phyloP scores from a whole-genome alignment of 2,113 vertebrate genomes.

The Bungarus multicinctus region DNA sequence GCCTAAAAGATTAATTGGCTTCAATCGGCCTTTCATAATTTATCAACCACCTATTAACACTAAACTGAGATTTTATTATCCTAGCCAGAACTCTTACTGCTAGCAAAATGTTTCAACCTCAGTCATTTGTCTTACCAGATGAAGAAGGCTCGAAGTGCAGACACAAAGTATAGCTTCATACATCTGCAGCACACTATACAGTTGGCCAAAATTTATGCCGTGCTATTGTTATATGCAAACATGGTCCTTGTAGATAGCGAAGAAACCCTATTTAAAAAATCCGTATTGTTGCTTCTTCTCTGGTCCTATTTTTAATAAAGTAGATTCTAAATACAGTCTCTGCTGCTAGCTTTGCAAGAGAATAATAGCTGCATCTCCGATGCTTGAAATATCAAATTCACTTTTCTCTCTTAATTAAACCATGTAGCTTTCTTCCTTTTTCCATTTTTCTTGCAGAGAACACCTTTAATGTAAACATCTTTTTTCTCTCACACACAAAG shows the following conservation, averaged over 20 bases:
- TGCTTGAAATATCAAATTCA: conserved; percentile 38
- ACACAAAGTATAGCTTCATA: background rate
- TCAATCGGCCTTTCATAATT: background rate
- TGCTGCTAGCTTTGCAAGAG: conserved; percentile 22
- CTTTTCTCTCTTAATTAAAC: conserved; percentile 44
- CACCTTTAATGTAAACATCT: conserved; percentile 41
- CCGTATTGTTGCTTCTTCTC: background rate
- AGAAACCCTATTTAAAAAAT: conserved; percentile 18
- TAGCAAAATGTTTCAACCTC: background rate
- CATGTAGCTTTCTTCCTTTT: conserved; percentile 26
- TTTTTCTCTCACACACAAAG: conserved; percentile 1
- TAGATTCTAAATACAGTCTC: conserved; percentile 41
- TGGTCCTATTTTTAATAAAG: conserved; percentile 28
- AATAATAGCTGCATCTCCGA: conserved; percentile 45
- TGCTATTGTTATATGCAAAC: background rate
- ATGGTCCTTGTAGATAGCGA: background rate
- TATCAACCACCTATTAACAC: background rate
- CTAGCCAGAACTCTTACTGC: background rate
- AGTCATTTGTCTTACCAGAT: background rate
- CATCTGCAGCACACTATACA: background rate
- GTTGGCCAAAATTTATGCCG: background rate
- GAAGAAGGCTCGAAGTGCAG: background rate
- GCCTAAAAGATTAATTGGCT: background rate
- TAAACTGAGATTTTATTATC: background rate
- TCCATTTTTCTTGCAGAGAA: conserved; percentile 39